phyloP scores from a whole-genome alignment of 2,113 vertebrate species.

The Nycticebus coucang region DNA sequence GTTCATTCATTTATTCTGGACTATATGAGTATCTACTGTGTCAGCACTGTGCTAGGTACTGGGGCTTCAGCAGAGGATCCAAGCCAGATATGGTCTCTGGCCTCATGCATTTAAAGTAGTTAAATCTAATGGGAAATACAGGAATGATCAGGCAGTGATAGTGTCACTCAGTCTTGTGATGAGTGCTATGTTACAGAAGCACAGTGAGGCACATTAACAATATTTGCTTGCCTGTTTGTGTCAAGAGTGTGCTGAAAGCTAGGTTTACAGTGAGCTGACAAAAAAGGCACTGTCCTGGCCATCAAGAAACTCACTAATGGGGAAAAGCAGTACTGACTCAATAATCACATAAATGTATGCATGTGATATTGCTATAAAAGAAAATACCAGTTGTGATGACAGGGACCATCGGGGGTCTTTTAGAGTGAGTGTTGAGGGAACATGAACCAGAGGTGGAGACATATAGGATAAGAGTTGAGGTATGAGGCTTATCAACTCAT shows the following conservation, averaged over 20 bases:
- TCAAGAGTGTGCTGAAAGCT: neutral
- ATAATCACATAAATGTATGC: neutral
- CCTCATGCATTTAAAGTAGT: neutral
- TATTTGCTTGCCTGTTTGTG: neutral
- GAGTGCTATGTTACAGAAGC: neutral
- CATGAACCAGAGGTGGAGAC: neutral
- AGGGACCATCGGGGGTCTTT: neutral
- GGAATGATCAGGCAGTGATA: neutral
- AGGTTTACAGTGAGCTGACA: neutral
- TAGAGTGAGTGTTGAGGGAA: neutral
- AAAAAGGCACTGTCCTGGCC: neutral
- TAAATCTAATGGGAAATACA: neutral
- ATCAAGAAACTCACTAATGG: neutral
- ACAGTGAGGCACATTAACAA: neutral
- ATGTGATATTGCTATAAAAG: neutral
- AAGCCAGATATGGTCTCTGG: neutral
- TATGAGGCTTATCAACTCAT: neutral
- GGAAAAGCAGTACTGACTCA: neutral
- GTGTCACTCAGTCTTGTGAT: neutral
- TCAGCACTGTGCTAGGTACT: neutral
- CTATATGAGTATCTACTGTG: neutral
- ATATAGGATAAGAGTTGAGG: neutral
- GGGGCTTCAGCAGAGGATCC: neutral
- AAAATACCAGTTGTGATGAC: neutral
- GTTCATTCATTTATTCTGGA: neutral